A percentile compares a stretch with the other conserved stretches of the same genome.
Conservation (phyloP, 2,113 vertebrate species). For the Lethenteron reissneri region DNA sequence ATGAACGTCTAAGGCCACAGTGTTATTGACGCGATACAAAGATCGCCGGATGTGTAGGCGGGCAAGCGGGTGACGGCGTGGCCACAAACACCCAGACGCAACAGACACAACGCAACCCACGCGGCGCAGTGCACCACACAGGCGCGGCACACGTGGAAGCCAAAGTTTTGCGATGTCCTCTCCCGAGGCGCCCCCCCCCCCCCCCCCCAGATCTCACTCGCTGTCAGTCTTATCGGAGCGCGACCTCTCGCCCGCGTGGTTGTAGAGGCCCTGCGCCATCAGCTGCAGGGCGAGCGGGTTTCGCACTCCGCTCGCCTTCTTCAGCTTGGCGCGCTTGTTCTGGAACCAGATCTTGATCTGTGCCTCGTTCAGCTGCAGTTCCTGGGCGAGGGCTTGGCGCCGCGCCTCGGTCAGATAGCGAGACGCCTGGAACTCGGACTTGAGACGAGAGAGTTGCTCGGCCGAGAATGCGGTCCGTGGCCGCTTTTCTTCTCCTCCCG, state of each 20-base stretch:
- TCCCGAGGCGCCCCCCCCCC: too few species aligned
- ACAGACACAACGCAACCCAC: too few species aligned
- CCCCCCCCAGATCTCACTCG: conserved; percentile 18
- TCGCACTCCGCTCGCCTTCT: conserved; percentile 54
- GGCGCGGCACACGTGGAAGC: too few species aligned
- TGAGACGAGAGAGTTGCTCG: conserved; percentile 68
- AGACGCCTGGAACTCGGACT: conserved; percentile 63
- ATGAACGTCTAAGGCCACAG: too few species aligned
- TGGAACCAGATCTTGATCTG: conserved; percentile 94
- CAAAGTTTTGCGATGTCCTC: too few species aligned
- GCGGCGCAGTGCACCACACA: too few species aligned
- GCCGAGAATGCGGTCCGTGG: conserved; percentile 72
- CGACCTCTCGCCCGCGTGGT: conserved; percentile 43
- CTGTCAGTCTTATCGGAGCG: conserved; percentile 92
- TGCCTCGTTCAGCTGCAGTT: conserved; percentile 67
- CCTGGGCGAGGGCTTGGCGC: conserved; percentile 56
- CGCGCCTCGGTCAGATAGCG: conserved; percentile 73
- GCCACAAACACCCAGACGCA: too few species aligned
- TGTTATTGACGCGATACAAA: too few species aligned
- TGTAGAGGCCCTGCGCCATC: conserved; percentile 80
- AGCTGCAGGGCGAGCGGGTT: conserved; percentile 61
- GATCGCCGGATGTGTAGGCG: too few species aligned
- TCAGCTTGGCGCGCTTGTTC: conserved; percentile 81
- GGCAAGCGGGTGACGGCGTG: too few species aligned
- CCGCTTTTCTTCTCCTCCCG: conserved; percentile 72